A percentile compares a stretch with the other conserved stretches of the same genome.
These are phyloP conservation scores for Podarcis cretensis DNA, from an alignment of 2,113 vertebrate genomes.

Conservation along the genomic window DNA sequence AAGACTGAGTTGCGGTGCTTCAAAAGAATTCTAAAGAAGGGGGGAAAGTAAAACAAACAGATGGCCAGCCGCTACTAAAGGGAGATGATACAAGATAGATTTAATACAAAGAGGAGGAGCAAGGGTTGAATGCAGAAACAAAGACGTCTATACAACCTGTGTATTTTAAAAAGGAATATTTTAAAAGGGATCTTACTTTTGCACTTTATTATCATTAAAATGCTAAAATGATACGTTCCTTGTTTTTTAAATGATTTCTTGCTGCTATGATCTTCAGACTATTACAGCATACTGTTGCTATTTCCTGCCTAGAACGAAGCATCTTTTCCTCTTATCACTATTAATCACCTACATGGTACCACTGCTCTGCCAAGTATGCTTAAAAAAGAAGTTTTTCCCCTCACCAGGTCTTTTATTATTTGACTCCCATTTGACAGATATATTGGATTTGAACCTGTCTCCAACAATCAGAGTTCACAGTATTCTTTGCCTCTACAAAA, in stretches of 20 bases:
- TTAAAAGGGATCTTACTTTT: background rate
- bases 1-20: slow-evolving; percentile 25
- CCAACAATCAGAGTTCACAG: background rate
- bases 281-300: background rate
- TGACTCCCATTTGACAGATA: background rate
- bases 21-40: slow-evolving; percentile 24
- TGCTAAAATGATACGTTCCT: background rate
- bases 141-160: background rate
- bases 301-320: background rate
- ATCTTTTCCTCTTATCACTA: background rate
- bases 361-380: background rate
- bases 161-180: background rate
- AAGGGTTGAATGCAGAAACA: background rate
- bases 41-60: background rate
- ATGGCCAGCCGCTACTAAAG: background rate
- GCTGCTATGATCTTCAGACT: background rate
- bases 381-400: background rate
- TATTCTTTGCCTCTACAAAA: background rate
- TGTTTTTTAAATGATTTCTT: background rate
- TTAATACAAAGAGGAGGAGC: background rate
- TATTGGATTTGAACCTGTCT: background rate
- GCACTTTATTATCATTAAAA: background rate
- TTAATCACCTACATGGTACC: background rate
- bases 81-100: background rate
- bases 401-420: background rate